Percentiles rank a stretch among this genome's conserved stretches.
Conservation (phyloP, 2,888 invertebrate genomes). For the Drosophila histrio region DNA sequence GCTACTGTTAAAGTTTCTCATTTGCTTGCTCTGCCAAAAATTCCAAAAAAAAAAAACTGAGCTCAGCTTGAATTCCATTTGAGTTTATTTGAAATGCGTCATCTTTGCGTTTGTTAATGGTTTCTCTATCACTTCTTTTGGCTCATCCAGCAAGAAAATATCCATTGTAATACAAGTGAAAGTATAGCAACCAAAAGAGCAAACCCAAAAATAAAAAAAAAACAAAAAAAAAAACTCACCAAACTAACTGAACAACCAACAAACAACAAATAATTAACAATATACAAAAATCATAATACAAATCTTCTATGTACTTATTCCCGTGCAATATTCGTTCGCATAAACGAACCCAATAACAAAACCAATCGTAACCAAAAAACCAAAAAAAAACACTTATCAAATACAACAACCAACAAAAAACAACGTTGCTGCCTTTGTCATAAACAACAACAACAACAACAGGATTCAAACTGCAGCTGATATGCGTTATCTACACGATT, state of each 20-base stretch:
- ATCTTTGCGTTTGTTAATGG: conserved; percentile 52
- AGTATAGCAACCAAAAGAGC: conserved; percentile 75
- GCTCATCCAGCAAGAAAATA: conserved; percentile 77
- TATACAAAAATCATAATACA: conserved; percentile 66
- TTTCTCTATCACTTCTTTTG: conserved; percentile 65
- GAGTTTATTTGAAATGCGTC: conserved; percentile 9
- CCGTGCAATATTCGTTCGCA: conserved; percentile 48
- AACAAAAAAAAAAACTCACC: conserved; percentile 46
- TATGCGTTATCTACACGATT: conserved; percentile 85
- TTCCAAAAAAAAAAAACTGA: conserved; percentile 11
- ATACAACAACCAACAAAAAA: conserved; percentile 27
- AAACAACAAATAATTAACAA: conserved; percentile 40
- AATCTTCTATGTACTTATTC: conserved; percentile 78
- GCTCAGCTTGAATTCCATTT: conserved; percentile 15
- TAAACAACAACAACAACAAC: conserved; percentile 30
- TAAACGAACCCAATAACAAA: conserved; percentile 24
- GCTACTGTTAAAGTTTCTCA: conserved; percentile 55
- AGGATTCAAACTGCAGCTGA: conserved; percentile 78
- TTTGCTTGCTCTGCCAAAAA: conserved; percentile 74
- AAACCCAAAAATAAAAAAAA: conserved; percentile 58
- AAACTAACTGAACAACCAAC: conserved; percentile 48
- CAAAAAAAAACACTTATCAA: conserved; percentile 15
- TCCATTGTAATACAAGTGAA: conserved; percentile 81
- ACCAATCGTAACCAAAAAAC: conserved; percentile 14
- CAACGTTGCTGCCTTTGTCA: conserved; percentile 37